These are phyloP conservation scores for Scolanthus callimorphus DNA, from an alignment of 92 coral and sea anemone species.

Conservation along the genomic window DNA sequence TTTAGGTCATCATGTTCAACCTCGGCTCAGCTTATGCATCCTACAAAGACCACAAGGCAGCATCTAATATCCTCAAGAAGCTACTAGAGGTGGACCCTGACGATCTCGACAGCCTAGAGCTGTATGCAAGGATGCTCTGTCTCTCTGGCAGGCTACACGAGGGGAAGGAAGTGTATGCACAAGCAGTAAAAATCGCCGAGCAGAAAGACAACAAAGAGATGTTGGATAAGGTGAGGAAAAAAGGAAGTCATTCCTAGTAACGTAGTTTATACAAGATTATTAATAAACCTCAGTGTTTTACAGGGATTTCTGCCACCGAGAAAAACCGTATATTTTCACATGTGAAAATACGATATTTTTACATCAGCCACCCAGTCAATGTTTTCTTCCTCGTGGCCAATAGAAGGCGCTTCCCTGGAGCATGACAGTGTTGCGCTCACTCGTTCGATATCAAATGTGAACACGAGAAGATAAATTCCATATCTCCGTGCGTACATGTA, in stretches of 20 bases:
- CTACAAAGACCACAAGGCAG: conserved; percentile 56
- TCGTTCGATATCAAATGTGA: no score
- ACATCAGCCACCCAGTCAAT: neutral
- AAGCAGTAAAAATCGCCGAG: conserved; percentile 68
- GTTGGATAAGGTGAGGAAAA: conserved; percentile 37
- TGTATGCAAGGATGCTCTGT: conserved; percentile 62
- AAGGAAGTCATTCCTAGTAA: neutral
- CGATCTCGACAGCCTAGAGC: conserved; percentile 22
- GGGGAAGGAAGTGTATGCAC: conserved; percentile 38
- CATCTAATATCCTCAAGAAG: conserved; percentile 37
- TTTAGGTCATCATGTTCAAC: conserved; percentile 63
- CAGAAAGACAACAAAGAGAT: conserved; percentile 33
- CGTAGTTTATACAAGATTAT: neutral
- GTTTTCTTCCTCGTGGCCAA: no score
- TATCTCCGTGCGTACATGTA: no score
- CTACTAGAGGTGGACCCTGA: conserved; percentile 40
- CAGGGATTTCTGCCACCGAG: no score
- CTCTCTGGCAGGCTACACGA: conserved; percentile 61
- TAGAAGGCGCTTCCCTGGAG: no score
- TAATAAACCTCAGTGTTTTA: no score
- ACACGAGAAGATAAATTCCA: no score
- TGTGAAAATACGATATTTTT: no score
- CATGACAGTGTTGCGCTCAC: no score
- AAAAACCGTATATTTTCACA: no score
- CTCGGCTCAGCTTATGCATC: conserved; percentile 49